Conservation (phyloP, 1,140 invertebrate genomes). For the Sarcophaga peregrina region DNA sequence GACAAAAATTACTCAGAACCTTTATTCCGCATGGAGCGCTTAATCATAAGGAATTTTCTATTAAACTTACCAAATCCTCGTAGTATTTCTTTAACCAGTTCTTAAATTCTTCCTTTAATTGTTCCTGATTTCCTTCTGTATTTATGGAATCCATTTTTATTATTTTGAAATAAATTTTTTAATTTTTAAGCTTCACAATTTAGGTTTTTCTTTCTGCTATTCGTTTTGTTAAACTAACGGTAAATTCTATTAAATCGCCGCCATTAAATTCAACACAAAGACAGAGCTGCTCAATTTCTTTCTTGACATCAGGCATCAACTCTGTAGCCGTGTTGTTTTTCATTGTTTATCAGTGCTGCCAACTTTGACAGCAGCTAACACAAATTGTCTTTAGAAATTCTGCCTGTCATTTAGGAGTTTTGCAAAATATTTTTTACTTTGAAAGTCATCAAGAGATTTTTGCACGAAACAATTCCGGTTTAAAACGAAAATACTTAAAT, state of each 20-base stretch:
- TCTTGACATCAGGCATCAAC: not conserved
- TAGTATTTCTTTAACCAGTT: not conserved
- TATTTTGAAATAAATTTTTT: not conserved
- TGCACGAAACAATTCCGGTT: slow-evolving; percentile 29
- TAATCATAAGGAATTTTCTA: too few species aligned
- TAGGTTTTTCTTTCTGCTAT: not conserved
- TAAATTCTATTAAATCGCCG: not conserved
- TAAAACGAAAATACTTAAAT: not conserved
- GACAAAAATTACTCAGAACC: too few species aligned
- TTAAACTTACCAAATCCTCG: not conserved
- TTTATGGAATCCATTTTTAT: not conserved
- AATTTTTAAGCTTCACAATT: not conserved
- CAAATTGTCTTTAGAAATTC: slow-evolving; percentile 26
- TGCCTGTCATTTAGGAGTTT: slow-evolving; percentile 34
- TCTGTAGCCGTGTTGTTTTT: not conserved
- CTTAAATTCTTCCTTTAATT: not conserved
- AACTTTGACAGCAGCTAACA: not conserved
- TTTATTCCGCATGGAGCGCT: too few species aligned
- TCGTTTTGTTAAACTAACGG: not conserved
- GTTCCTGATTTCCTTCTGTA: not conserved
- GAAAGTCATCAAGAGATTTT: not conserved
- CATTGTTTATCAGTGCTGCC: not conserved
- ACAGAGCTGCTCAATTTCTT: not conserved
- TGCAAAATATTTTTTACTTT: not conserved
- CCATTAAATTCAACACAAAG: not conserved